phyloP scores from a whole-genome alignment of 1,140 invertebrate genomes.

The Drosophila nigromelanica region DNA sequence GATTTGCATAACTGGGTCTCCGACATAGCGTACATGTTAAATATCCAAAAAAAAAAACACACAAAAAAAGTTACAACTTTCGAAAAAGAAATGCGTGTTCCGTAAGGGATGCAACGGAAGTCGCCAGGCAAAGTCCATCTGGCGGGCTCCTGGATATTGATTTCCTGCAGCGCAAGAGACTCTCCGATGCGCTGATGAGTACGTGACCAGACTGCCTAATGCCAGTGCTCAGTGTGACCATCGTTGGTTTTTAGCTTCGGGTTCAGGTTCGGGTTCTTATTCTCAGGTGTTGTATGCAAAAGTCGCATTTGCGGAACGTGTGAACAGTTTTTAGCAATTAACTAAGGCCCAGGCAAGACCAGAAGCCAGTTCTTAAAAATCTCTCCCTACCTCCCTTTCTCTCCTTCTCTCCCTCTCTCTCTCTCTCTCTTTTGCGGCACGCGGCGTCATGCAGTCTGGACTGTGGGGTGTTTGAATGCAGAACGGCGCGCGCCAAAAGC shows the following conservation, averaged over 20 bases:
- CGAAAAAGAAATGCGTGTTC: constrained; percentile 29
- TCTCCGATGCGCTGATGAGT: constrained; percentile 36
- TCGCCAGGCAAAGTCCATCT: not conserved
- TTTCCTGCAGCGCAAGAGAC: constrained; percentile 53
- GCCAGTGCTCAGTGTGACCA: constrained; percentile 16
- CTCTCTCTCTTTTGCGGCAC: constrained; percentile 34
- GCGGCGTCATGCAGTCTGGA: constrained; percentile 78
- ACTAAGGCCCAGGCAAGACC: constrained; percentile 42
- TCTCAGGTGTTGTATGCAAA: constrained; percentile 64
- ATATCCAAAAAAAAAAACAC: constrained; percentile 45
- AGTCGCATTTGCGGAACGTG: constrained; percentile 73
- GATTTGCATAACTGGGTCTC: constrained; percentile 79
- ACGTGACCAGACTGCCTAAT: constrained; percentile 54
- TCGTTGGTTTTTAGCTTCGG: not conserved
- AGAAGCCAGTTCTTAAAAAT: constrained; percentile 33
- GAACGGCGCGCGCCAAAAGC: constrained; percentile 60
- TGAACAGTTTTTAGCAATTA: constrained; percentile 83
- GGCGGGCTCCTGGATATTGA: constrained; percentile 55
- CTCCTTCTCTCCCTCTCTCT: constrained; percentile 1
- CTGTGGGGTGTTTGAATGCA: constrained; percentile 35
- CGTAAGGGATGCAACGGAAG: constrained; percentile 42
- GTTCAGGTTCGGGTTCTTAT: not conserved
- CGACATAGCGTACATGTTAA: constrained; percentile 67
- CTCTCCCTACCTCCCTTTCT: constrained; percentile 9
- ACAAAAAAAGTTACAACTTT: constrained; percentile 30